phyloP scores from a whole-genome alignment of 2,113 vertebrate genomes.

The Dipodomys spectabilis region DNA sequence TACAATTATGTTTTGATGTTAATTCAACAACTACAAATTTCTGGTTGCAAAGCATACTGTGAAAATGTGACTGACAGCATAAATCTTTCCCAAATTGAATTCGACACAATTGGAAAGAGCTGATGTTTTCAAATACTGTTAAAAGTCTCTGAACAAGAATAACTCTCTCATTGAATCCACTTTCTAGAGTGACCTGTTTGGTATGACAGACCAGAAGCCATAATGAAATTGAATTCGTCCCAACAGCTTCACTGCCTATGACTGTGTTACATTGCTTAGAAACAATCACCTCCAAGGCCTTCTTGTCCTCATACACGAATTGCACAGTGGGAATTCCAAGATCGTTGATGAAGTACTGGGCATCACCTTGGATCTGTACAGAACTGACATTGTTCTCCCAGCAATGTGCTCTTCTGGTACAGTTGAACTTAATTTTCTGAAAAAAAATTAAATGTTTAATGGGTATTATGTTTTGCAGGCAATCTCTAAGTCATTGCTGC shows the following conservation, averaged over 20 bases:
- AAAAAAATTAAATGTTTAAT: slow-evolving; percentile 77
- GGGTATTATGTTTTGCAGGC: not conserved
- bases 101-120: too few relatives aligned
- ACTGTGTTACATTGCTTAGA: slow-evolving; percentile 1
- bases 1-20: too few relatives aligned
- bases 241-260: not conserved
- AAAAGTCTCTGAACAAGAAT: too few relatives aligned
- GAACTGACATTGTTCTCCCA: slow-evolving; percentile 89
- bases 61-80: too few relatives aligned
- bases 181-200: too few relatives aligned
- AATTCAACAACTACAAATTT: too few relatives aligned
- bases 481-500: not conserved
- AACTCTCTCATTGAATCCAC: too few relatives aligned
- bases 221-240: slow-evolving; percentile 59
- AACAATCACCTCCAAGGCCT: slow-evolving; percentile 88
- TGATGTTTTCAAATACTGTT: too few relatives aligned
- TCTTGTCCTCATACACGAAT: slow-evolving; percentile 91
- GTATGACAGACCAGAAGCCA: slow-evolving; percentile 24
- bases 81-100: too few relatives aligned
- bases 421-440: slow-evolving; percentile 92
- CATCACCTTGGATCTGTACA: slow-evolving; percentile 92
- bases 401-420: slow-evolving; percentile 88
- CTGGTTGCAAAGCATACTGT: too few relatives aligned
- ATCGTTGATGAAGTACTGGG: slow-evolving; percentile 94
- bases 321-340: slow-evolving; percentile 92